Conservation (phyloP, 1,140 invertebrate genomes). For the Muscidifurax raptorellus region DNA sequence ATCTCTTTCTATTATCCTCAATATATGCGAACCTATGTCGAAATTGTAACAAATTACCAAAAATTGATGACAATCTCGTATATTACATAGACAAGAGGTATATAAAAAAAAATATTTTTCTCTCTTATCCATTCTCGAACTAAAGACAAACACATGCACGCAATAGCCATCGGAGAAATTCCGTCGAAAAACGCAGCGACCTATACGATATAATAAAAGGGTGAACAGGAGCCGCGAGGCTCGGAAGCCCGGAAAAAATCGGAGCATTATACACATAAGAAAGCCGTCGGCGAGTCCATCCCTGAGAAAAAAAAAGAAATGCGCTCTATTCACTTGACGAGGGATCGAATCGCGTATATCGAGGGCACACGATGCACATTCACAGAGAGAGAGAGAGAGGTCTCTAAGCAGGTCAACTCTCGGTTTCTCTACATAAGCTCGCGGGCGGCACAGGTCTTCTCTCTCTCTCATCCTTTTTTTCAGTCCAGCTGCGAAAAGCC, state of each 20-base stretch:
- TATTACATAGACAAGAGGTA: too few relatives aligned
- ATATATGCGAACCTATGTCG: too few relatives aligned
- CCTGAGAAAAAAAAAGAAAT: background rate
- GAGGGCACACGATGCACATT: slow-evolving; percentile 22
- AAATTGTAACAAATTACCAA: too few relatives aligned
- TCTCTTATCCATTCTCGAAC: background rate
- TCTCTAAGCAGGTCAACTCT: slow-evolving; percentile 64
- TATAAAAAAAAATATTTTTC: slow-evolving; percentile 3
- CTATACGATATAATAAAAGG: background rate
- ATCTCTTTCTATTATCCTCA: background rate
- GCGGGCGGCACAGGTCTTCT: slow-evolving; percentile 68
- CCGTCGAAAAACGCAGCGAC: background rate
- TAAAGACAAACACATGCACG: background rate
- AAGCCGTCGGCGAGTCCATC: background rate
- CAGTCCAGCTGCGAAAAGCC: slow-evolving; percentile 74
- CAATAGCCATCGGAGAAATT: background rate
- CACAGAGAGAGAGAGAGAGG: slow-evolving; percentile 34
- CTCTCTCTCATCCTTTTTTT: slow-evolving; percentile 69
- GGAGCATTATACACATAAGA: background rate
- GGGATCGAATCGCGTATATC: slow-evolving; percentile 42
- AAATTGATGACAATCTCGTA: too few relatives aligned
- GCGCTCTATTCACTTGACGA: background rate
- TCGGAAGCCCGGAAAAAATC: background rate
- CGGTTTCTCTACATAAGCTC: slow-evolving; percentile 20
- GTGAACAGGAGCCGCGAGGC: background rate